Conservation (phyloP, 2,888 invertebrate species). For the Eupithecia pulchellata region DNA sequence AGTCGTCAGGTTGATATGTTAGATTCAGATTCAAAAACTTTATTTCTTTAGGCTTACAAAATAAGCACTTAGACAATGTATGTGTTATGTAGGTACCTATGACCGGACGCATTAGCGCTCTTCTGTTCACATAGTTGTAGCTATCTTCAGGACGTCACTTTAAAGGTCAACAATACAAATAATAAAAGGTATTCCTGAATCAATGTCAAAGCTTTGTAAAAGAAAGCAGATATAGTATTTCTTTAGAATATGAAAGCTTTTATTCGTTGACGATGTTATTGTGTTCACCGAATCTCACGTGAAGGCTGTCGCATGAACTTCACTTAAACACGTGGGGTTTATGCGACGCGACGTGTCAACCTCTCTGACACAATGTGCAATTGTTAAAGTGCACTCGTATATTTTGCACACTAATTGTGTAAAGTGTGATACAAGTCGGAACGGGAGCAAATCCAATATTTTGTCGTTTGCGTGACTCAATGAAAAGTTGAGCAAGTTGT, state of each 20-base stretch:
- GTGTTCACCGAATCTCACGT: neutral
- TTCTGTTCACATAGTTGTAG: no score
- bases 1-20: no score
- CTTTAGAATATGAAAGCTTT: neutral
- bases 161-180: neutral
- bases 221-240: neutral
- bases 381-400: neutral
- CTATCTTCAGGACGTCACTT: neutral
- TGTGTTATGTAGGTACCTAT: no score
- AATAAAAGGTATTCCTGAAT: neutral
- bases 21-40: no score
- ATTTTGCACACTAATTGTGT: neutral
- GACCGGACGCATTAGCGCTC: neutral
- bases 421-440: neutral
- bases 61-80: no score
- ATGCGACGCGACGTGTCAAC: neutral
- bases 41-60: no score
- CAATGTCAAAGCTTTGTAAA: neutral
- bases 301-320: neutral
- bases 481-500: no score
- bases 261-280: slow-evolving; percentile 2
- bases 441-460: neutral
- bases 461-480: neutral
- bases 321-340: neutral
- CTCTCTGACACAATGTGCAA: neutral